Evolutionary conservation across 1,140 invertebrate species (phyloP), one percentile per base, ranked within the genome.

Genomic region (Samia ricini): DNA sequence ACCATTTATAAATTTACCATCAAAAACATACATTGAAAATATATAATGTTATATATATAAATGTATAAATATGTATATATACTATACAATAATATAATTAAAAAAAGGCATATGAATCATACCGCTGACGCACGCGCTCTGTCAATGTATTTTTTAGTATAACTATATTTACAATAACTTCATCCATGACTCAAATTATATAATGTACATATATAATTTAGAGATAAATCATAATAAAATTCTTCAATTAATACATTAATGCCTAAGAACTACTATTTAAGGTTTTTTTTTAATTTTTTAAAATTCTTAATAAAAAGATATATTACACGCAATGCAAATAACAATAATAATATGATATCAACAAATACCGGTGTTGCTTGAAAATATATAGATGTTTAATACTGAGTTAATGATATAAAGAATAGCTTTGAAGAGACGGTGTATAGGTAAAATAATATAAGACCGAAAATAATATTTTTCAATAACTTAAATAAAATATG

Each of bases 141-240:
- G 59, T 73, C 12, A 12, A 42, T 70, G n/a, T 61, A 68, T 71
- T 55, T 76, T 76, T 81, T 83, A 85, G 72, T 81, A 72, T 42
- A 12, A 18, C 85, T 88, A 88, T 88, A 88, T 89, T 83, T 89
- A 89, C 87, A 89, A 68, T 74, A 76, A 76, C 67, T 79, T 74
- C 76, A n/a, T n/a, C n/a, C n/a, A 77, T 85, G 83, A 87, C 83
- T 76, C 73, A 82, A 85, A 87, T 83, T 84, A 76, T 85, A 85
- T 84, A 86, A 84, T 86, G 73, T 82, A 89, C 81, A 87, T 85
- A 85, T 78, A 87, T 82, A 79, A 85, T 81, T 85, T 85, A 86
- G 81, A 85, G 81, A 83, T 80, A 89, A 88, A 88, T 89, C 79
- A 83, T 87, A 89, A 89, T 86, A 88, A 88, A 86, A 80, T 56